phyloP scores from a whole-genome alignment of 2,888 invertebrate species.

The Aleiodes leptofemur region DNA sequence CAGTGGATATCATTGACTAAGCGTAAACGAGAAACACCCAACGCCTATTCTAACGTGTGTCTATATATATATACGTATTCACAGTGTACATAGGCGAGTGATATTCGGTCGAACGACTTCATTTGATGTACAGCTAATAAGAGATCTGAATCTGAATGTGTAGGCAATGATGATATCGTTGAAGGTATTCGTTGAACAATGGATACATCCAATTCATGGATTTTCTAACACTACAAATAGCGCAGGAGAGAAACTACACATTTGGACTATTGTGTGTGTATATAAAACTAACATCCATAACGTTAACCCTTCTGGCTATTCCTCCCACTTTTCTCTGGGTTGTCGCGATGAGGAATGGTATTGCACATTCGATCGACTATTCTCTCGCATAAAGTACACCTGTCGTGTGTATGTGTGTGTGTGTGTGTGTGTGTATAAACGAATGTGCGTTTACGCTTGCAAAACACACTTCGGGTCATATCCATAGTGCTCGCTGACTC shows the following conservation, averaged over 20 bases:
- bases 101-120: constrained; percentile 62
- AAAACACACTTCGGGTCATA: constrained; percentile 30
- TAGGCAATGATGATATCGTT: constrained; percentile 2
- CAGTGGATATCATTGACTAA: constrained; percentile 11
- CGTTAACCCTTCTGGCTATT: not conserved
- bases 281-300: constrained; percentile 16
- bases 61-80: not conserved
- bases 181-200: not conserved
- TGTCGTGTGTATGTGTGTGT: too few species aligned
- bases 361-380: constrained; percentile 55
- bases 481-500: constrained; percentile 24
- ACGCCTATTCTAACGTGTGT: constrained; percentile 36
- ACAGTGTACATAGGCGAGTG: constrained; percentile 32
- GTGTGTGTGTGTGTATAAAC: constrained; percentile 3
- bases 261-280: constrained; percentile 1
- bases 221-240: constrained; percentile 15
- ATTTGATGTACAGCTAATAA: constrained; percentile 75
- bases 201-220: not conserved
- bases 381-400: constrained; percentile 57
- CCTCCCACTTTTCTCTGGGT: not conserved
- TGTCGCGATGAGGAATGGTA: constrained; percentile 55
- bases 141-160: constrained; percentile 71
- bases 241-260: not conserved
- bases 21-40: constrained; percentile 27
- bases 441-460: constrained; percentile 36